phyloP scores from a whole-genome alignment of 2,113 vertebrate species.

The Erpornis zantholeuca region DNA sequence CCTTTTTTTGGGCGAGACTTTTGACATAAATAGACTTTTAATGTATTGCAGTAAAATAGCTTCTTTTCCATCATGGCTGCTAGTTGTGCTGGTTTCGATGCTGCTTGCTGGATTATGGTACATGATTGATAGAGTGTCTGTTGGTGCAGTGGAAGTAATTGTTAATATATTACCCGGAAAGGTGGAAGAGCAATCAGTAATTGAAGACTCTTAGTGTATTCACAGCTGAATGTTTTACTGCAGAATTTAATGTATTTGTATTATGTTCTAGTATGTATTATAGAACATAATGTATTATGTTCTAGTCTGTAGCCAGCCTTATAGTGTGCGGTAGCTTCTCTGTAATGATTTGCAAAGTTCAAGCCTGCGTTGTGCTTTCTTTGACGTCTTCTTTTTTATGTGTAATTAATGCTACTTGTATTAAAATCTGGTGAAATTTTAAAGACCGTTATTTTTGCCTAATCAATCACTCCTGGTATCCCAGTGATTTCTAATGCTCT shows the following conservation, averaged over 20 bases:
- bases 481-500: neutral
- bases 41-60: neutral
- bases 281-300: neutral
- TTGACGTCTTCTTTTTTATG: neutral
- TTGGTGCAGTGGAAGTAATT: neutral
- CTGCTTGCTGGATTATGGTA: neutral
- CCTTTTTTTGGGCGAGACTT: neutral
- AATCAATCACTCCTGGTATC: neutral
- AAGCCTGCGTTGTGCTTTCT: neutral
- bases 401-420: neutral
- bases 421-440: neutral
- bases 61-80: neutral
- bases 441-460: neutral
- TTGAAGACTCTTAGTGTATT: neutral
- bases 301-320: neutral
- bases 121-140: neutral
- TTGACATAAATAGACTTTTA: neutral
- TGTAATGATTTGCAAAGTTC: neutral
- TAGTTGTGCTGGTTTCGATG: neutral
- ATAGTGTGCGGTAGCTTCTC: neutral
- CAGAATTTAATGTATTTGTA: neutral
- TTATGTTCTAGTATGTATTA: neutral
- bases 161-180: neutral
- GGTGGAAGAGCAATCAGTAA: neutral
- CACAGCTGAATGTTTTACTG: neutral